Percentiles rank a stretch among this genome's conserved stretches.
phyloP scores from a whole-genome alignment of 1,140 invertebrate genomes.

The Cephus cinctus region DNA sequence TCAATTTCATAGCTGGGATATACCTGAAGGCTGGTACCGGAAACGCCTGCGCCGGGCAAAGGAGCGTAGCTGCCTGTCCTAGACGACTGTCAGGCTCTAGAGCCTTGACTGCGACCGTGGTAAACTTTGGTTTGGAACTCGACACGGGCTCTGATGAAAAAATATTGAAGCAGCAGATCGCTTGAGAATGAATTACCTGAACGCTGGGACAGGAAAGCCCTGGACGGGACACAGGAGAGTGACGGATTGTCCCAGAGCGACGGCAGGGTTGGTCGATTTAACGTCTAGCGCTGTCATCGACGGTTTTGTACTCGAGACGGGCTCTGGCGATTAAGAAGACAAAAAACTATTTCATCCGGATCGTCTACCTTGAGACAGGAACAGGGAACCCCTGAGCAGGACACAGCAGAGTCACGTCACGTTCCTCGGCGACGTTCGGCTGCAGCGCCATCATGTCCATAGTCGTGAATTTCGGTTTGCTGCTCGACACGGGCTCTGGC shows the following conservation, averaged over 20 bases:
- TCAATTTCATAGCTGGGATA: too few species aligned
- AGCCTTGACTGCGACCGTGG: slow-evolving; percentile 23
- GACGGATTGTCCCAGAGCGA: slow-evolving; percentile 38
- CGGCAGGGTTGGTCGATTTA: slow-evolving; percentile 47
- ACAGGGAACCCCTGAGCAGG: slow-evolving; percentile 70
- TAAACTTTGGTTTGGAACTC: slow-evolving; percentile 15
- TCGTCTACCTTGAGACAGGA: slow-evolving; percentile 61
- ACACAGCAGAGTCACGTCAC: slow-evolving; percentile 31
- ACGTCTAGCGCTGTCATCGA: slow-evolving; percentile 55
- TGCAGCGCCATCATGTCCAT: slow-evolving; percentile 22
- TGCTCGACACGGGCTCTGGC: slow-evolving; percentile 49
- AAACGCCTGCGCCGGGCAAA: slow-evolving; percentile 69
- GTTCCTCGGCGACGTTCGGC: slow-evolving; percentile 9
- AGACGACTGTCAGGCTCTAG: neutral
- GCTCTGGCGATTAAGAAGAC: slow-evolving; percentile 42
- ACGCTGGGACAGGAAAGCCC: slow-evolving; percentile 51
- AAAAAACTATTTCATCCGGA: neutral
- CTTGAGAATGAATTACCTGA: slow-evolving; percentile 46
- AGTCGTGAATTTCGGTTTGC: slow-evolving; percentile 44
- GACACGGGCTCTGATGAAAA: slow-evolving; percentile 29
- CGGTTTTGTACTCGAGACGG: slow-evolving; percentile 57
- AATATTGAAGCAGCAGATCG: neutral
- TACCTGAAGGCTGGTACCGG: slow-evolving; percentile 63
- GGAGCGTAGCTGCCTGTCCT: slow-evolving; percentile 43
- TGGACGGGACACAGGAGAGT: slow-evolving; percentile 63